These are phyloP conservation scores for Rotaria sp. DNA, from an alignment of 2,888 invertebrate species.

Conservation along the genomic window DNA sequence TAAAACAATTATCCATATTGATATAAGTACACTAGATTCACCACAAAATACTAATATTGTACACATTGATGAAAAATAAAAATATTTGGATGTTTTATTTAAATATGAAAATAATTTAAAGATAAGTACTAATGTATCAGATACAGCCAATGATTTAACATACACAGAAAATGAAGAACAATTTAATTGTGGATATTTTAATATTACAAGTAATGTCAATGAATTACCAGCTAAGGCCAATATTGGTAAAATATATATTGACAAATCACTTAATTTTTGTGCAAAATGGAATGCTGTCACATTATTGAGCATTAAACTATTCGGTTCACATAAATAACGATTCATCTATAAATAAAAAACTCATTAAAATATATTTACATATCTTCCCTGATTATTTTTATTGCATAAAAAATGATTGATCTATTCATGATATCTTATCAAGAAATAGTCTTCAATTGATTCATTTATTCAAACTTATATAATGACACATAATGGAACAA, in stretches of 20 bases:
- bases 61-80: neutral
- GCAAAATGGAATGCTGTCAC: neutral
- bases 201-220: neutral
- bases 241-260: neutral
- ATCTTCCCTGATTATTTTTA: too few relatives aligned
- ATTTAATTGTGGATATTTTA: neutral
- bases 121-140: neutral
- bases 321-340: neutral
- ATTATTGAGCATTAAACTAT: neutral
- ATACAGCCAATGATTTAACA: neutral
- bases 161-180: neutral
- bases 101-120: neutral
- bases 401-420: too few relatives aligned
- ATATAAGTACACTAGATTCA: neutral
- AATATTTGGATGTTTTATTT: neutral
- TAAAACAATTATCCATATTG: neutral
- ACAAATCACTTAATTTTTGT: neutral
- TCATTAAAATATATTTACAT: too few relatives aligned
- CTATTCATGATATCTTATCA: too few relatives aligned
- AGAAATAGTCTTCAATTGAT: too few relatives aligned
- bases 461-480: too few relatives aligned
- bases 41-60: neutral
- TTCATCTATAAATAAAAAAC: neutral
- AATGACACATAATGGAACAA: too few relatives aligned
- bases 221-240: neutral